Conservation (phyloP, 2,113 vertebrate genomes). For the Empidonax alnorum region DNA sequence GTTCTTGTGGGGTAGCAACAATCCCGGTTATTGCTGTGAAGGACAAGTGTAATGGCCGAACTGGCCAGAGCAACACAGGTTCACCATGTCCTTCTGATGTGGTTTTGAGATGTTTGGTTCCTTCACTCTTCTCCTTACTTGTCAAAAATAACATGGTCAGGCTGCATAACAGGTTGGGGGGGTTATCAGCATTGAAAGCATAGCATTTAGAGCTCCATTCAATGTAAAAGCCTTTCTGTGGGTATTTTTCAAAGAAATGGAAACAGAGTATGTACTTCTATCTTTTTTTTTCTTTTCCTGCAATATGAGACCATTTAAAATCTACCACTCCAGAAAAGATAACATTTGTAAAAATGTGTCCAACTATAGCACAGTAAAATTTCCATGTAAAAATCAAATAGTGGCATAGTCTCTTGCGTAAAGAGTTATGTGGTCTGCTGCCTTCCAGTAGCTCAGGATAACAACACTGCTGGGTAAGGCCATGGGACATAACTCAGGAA, state of each 20-base stretch:
- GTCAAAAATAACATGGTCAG: not conserved
- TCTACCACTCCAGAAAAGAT: not conserved
- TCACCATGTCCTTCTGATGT: not conserved
- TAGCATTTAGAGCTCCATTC: not conserved
- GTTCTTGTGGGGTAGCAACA: constrained; percentile 12
- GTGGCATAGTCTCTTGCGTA: not conserved
- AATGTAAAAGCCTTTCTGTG: not conserved
- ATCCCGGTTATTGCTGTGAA: not conserved
- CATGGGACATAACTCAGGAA: not conserved
- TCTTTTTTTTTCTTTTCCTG: not conserved
- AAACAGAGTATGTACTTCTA: not conserved
- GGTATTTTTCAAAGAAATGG: not conserved
- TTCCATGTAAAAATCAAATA: not conserved
- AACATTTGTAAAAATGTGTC: not conserved
- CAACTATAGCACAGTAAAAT: not conserved
- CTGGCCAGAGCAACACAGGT: not conserved
- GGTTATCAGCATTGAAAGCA: not conserved
- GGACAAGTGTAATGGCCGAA: not conserved
- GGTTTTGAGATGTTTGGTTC: not conserved
- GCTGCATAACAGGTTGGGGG: not conserved
- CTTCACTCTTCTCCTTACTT: not conserved
- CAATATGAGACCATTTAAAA: not conserved
- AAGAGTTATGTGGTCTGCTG: not conserved
- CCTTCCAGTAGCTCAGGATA: not conserved
- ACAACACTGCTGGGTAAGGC: not conserved